Percentiles rank a stretch among this genome's conserved stretches.
phyloP scores from a whole-genome alignment of 2,888 invertebrate species.

The Shargacucullia verbasci region DNA sequence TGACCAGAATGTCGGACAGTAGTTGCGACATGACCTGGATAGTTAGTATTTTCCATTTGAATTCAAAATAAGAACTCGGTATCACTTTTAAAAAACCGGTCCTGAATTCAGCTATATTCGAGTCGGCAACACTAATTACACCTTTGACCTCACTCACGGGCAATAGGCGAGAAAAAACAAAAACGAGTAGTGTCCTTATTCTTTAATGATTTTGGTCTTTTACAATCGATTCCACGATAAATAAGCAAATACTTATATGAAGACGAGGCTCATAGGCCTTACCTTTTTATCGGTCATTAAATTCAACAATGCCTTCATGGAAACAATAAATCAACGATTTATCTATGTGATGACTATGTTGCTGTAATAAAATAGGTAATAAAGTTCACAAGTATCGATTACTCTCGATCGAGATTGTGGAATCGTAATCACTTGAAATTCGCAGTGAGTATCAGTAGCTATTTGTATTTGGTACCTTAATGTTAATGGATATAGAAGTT shows the following conservation, averaged over 20 bases:
- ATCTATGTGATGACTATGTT: constrained; percentile 62
- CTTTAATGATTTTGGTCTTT: constrained; percentile 56
- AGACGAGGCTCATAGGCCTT: constrained; percentile 44
- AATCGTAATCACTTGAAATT: constrained; percentile 44
- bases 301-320: constrained; percentile 64
- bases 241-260: constrained; percentile 16
- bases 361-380: constrained; percentile 62
- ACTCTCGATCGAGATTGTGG: constrained; percentile 42
- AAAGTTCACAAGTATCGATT: constrained; percentile 61
- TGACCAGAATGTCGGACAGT: no score
- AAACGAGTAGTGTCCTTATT: constrained; percentile 38
- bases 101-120: constrained; percentile 37
- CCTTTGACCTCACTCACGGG: constrained; percentile 14
- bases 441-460: constrained; percentile 2
- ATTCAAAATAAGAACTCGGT: constrained; percentile 23
- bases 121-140: constrained; percentile 46
- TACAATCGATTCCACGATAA: constrained; percentile 53
- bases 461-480: constrained; percentile 4
- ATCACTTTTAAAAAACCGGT: constrained; percentile 24
- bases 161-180: constrained; percentile 29
- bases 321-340: constrained; percentile 70
- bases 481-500: not conserved
- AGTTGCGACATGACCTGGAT: no score
- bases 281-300: constrained; percentile 71
- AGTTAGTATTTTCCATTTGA: constrained; percentile 14